phyloP scores from a whole-genome alignment of 2,113 vertebrate species.

The Struthidea cinerea region DNA sequence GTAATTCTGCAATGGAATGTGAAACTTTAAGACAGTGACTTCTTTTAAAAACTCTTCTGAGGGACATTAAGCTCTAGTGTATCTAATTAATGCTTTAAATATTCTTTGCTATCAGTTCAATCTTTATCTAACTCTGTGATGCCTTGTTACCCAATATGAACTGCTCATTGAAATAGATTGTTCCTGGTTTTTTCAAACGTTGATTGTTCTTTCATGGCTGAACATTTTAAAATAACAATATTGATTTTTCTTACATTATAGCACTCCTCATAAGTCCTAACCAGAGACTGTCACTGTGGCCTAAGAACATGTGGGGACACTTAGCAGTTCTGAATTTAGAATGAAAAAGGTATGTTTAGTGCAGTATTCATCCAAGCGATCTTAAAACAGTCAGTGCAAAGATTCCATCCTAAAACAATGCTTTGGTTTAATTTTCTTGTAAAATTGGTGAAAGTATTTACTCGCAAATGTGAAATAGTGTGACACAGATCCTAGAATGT shows the following conservation, averaged over 20 bases:
- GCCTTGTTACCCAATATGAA: constrained; percentile 19
- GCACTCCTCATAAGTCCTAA: not conserved
- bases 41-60: not conserved
- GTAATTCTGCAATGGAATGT: not conserved
- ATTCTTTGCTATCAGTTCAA: constrained; percentile 1
- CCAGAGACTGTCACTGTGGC: not conserved
- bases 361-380: not conserved
- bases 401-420: not conserved
- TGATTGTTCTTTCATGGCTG: constrained; percentile 34
- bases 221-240: constrained; percentile 32
- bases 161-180: constrained; percentile 11
- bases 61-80: not conserved
- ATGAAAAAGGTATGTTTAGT: not conserved
- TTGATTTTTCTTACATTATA: constrained; percentile 40
- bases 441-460: not conserved
- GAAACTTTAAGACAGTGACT: not conserved
- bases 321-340: not conserved
- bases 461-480: not conserved
- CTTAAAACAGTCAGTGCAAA: not conserved
- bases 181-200: not conserved
- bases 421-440: not conserved
- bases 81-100: constrained; percentile 40
- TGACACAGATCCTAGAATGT: not conserved
- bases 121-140: not conserved
- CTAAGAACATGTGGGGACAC: not conserved